Conservation (phyloP, 37 sponge, comb jelly and placozoan genomes). For the Ianthella basta region DNA sequence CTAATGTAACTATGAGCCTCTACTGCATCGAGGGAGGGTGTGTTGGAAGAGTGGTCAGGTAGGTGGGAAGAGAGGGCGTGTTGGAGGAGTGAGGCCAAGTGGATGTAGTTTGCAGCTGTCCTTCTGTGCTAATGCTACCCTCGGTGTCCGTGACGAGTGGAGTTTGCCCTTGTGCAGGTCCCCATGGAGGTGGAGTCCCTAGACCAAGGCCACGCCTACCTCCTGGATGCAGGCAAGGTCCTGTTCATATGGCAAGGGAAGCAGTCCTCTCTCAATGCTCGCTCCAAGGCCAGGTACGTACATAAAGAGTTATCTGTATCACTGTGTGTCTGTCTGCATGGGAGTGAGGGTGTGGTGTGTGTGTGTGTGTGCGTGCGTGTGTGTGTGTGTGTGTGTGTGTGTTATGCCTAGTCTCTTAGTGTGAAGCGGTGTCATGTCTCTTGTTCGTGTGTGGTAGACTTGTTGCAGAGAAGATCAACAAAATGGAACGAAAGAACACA, state of each 20-base stretch:
- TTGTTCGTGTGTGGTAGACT: conserved; percentile 45
- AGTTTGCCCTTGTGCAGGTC: conserved; percentile 16
- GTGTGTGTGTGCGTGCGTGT: neutral
- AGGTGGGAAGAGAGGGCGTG: too few relatives aligned
- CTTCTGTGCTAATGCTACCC: neutral
- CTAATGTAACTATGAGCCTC: too few relatives aligned
- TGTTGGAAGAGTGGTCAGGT: too few relatives aligned
- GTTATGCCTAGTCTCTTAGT: neutral
- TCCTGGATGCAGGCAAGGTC: conserved; percentile 78
- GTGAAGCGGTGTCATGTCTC: neutral
- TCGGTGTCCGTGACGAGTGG: too few relatives aligned
- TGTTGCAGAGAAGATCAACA: conserved; percentile 92
- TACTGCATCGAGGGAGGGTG: too few relatives aligned
- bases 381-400: conserved; percentile 6
- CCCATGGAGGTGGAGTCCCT: conserved; percentile 44
- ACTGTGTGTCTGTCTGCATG: neutral
- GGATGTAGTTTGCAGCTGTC: neutral
- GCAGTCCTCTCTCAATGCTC: conserved; percentile 53
- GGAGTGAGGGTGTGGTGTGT: neutral
- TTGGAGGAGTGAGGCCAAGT: too few relatives aligned
- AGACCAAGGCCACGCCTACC: conserved; percentile 82
- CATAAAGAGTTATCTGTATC: neutral
- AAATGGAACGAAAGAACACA: conserved; percentile 83
- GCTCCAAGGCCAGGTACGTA: conserved; percentile 45
- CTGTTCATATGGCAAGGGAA: conserved; percentile 88